Base-by-base conservation (phyloP, 1,140 invertebrate species). In the Brachionus paranguensis region DNA sequence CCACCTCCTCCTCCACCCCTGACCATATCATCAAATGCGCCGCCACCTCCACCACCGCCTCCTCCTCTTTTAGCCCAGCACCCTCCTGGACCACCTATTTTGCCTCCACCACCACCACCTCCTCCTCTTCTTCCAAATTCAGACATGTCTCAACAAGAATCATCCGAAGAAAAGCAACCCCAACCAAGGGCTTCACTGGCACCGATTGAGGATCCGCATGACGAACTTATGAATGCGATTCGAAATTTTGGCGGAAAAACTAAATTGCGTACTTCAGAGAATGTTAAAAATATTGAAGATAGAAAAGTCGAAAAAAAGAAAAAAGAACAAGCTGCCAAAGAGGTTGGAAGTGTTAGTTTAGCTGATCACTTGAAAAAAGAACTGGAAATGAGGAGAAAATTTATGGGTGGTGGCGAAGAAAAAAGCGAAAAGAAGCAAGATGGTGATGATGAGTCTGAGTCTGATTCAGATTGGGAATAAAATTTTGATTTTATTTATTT, bases 221-320 rank as follows among this genome's bases (percentile, higher is more conserved):
- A 33, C 29, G 76, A 79, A 33, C 37, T 79, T 8, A 33, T 79
- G 47, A 79, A 64, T 27, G 50, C 47, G 29, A 79, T 79, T 37
- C 27, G 47, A 53, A 79, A 55, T 55, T 79, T 79, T 64, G 76
- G 45, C 8, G 76, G 76, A 20, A 79, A 79, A 37, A 55, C 76
- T 10, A 79, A 79, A 29, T 17, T 79, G 10, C 37, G 43, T 43
- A 12, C 12, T 24, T n/a, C 50, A 41, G 17, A 7, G 29, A 74
- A 74, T 47, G 55, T 64, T 68, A 79, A 79, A 79, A 64, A 64
- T 55, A 79, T 79, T 20, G 76, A 79, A 81, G 64, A 81, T 45
- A 43, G 78, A 17, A 81, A 81, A 68, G 33, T 27, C 11, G 78
- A 81, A 3, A 81, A 45, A 60, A 81, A 81, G 27, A 24, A 20